These are phyloP conservation scores for Falco columbarius DNA, from an alignment of 2,797 vertebrate species.

Conservation along the genomic window DNA sequence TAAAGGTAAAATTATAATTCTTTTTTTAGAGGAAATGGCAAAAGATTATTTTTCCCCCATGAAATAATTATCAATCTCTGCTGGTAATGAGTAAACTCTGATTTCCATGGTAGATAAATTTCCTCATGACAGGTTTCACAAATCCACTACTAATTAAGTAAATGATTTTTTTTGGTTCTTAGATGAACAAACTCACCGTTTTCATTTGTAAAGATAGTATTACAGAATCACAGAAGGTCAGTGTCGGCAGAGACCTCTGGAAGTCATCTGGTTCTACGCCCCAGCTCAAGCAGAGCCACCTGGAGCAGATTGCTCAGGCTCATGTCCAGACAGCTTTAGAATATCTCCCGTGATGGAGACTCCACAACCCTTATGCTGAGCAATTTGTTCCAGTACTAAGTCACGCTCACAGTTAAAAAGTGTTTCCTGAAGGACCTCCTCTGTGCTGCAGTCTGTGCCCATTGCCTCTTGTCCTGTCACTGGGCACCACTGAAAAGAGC, in stretches of 20 bases:
- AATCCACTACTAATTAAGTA: neutral
- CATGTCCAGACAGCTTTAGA: neutral
- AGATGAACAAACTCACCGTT: neutral
- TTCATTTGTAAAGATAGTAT: neutral
- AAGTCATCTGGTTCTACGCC: neutral
- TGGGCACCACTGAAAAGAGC: neutral
- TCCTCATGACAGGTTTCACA: neutral
- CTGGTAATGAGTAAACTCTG: neutral
- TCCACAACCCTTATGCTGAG: neutral
- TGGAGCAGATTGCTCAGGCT: neutral
- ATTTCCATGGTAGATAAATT: neutral
- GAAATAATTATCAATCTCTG: neutral
- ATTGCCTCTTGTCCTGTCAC: neutral
- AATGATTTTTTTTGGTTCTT: neutral
- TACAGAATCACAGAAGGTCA: neutral
- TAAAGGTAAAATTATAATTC: neutral
- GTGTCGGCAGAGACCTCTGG: neutral
- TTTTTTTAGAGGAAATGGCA: neutral
- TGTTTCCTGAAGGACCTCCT: neutral
- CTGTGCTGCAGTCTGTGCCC: neutral
- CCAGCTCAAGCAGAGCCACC: neutral
- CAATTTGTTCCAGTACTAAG: neutral
- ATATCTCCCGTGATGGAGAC: neutral
- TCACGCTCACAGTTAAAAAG: neutral
- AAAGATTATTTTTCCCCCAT: neutral